phyloP scores from a whole-genome alignment of 2,797 vertebrate species.

The Aplochiton taeniatus region DNA sequence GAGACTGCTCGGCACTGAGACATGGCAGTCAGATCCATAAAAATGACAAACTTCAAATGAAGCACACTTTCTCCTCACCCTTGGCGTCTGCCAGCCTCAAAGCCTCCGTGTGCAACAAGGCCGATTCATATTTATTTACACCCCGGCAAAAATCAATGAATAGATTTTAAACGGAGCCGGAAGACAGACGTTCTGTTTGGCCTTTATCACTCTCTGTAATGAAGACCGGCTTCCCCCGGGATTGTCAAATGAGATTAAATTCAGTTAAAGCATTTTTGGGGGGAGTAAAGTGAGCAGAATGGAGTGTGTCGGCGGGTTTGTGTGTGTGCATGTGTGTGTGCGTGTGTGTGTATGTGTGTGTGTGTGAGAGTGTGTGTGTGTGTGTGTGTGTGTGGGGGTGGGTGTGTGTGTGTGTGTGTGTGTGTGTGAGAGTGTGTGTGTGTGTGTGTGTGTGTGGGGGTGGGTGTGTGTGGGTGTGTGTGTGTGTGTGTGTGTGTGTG shows the following conservation, averaged over 20 bases:
- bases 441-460: constrained; percentile 6
- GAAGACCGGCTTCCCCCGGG: constrained; percentile 46
- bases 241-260: constrained; percentile 62
- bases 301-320: not conserved
- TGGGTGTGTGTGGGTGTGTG: constrained; percentile 4
- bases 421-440: constrained; percentile 18
- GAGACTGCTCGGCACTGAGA: constrained; percentile 52
- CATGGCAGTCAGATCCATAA: constrained; percentile 66
- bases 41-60: constrained; percentile 69
- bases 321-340: not conserved
- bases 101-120: constrained; percentile 54
- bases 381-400: not conserved
- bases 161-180: constrained; percentile 62
- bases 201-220: constrained; percentile 63
- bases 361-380: constrained; percentile 12
- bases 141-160: constrained; percentile 58
- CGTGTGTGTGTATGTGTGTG: too few relatives aligned
- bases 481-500: constrained; percentile 14
- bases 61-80: constrained; percentile 49
- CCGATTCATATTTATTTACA: constrained; percentile 62
- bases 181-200: constrained; percentile 53
- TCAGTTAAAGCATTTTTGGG: constrained; percentile 55
- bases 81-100: constrained; percentile 43
- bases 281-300: not conserved
- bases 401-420: too few relatives aligned